Conservation (phyloP, 2,113 vertebrate species). For the Coptodon bakossiorum region DNA sequence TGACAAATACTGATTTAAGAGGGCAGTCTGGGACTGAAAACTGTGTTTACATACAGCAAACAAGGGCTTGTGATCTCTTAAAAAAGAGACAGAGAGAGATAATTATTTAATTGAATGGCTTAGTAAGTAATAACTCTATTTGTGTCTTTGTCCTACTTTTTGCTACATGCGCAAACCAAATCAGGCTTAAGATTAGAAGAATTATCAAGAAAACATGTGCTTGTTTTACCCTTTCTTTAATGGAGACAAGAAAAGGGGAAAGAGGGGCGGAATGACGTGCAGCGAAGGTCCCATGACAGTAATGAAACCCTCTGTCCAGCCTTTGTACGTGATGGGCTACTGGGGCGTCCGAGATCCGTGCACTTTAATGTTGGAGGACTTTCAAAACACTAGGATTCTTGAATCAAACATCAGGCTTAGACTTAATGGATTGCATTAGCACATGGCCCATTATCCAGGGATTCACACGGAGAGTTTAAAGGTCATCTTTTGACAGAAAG, state of each 20-base stretch:
- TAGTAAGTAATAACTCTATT: not conserved
- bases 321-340: not conserved
- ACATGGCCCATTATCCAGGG: constrained; percentile 6
- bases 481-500: constrained; percentile 36
- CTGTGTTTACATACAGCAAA: not conserved
- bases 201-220: not conserved
- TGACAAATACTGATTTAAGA: not conserved
- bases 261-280: not conserved
- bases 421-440: constrained; percentile 22
- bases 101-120: not conserved
- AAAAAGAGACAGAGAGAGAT: not conserved
- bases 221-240: not conserved
- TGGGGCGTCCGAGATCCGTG: not conserved
- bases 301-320: not conserved
- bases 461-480: constrained; percentile 25
- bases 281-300: not conserved
- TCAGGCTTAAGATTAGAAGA: not conserved
- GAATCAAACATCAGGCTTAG: not conserved
- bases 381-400: not conserved
- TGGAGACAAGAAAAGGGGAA: not conserved
- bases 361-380: not conserved
- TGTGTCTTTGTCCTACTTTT: not conserved
- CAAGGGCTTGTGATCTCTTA: not conserved
- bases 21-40: not conserved
- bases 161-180: not conserved